Conservation (phyloP, 2,888 invertebrate genomes). For the Neocrepidodera transversa region DNA sequence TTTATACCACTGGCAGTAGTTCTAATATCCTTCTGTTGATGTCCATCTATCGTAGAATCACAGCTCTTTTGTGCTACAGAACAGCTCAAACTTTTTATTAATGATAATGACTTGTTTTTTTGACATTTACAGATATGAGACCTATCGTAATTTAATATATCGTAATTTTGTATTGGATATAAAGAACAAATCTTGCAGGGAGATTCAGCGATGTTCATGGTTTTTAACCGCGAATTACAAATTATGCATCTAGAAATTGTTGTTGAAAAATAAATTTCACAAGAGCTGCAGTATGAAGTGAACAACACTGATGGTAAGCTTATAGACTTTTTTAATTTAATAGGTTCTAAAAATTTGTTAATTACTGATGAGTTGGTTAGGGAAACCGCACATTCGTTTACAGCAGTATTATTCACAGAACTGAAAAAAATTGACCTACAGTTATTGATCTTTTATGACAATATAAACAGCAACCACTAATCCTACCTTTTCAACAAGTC, state of each 20-base stretch:
- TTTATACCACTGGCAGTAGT: conserved; percentile 60
- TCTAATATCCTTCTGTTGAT: conserved; percentile 53
- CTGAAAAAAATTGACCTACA: conserved; percentile 41
- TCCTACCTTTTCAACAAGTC: conserved; percentile 42
- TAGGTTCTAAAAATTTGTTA: conserved; percentile 35
- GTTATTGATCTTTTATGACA: conserved; percentile 49
- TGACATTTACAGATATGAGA: conserved; percentile 53
- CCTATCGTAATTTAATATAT: conserved; percentile 53
- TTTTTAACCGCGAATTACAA: conserved; percentile 51
- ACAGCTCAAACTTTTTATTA: conserved; percentile 58
- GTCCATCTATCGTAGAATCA: conserved; percentile 51
- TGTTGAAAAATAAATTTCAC: conserved; percentile 40
- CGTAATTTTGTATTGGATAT: conserved; percentile 57
- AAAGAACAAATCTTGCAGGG: conserved; percentile 58
- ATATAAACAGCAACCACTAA: conserved; percentile 31
- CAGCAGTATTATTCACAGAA: conserved; percentile 44
- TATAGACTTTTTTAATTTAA: conserved; percentile 36
- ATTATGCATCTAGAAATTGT: conserved; percentile 49
- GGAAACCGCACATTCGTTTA: conserved; percentile 50
- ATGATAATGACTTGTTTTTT: conserved; percentile 52
- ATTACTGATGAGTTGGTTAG: conserved; percentile 32
- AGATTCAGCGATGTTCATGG: conserved; percentile 57
- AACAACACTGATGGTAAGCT: conserved; percentile 42
- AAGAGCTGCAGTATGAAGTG: conserved; percentile 40
- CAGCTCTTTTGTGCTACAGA: conserved; percentile 54